Evolutionary conservation across 2,113 vertebrate species (phyloP), one percentile per base, ranked within the genome.

Genomic region (Junco hyemalis): DNA sequence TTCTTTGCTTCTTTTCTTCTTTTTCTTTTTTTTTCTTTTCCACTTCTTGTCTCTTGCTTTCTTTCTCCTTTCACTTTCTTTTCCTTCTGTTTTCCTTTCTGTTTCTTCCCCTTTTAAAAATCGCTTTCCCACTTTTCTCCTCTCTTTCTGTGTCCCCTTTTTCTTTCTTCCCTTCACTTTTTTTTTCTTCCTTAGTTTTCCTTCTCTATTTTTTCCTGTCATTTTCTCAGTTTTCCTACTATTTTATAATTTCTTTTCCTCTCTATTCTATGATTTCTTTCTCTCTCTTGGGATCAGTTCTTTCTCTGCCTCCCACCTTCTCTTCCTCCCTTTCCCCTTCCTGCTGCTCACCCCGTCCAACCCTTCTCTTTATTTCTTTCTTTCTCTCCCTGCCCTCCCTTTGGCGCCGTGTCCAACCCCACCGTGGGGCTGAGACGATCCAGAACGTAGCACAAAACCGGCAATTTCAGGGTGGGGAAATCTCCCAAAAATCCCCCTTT

Each of bases 391-490:
- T 81, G 31, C 50, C 11, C 36, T 54, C 33, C 29, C 12, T 6
- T 14, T 6, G 3, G 7, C 51, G 12, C 54, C 2, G 1, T 7
- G 16, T 38, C 68, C 70, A 54, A 25, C 51, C 53, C 13, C 64
- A 8, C 64, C 18, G 10, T 0, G 11, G 23, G 5, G 12, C 28
- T 0, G 0, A 18, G 8, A 13, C 12, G 4, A 69, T 28, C 31
- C 11, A 69, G 10, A 53, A 3, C 0, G 8, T 5, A 17, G 19
- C 2, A 6, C n/a, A 3, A 51, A 59, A 6, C 1, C 65, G 1
- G 3, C 57, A 0, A 18, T 20, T 36, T 22, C 1, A 2, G 19
- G 17, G 0, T 2, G 21, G 35, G 13, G 3, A 35, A 40, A 0
- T 1, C 25, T 1, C 33, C 17, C 50, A 0, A 17, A 6, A 1